phyloP scores from a whole-genome alignment of 2,797 vertebrate species.

The Gephyroberyx darwinii region DNA sequence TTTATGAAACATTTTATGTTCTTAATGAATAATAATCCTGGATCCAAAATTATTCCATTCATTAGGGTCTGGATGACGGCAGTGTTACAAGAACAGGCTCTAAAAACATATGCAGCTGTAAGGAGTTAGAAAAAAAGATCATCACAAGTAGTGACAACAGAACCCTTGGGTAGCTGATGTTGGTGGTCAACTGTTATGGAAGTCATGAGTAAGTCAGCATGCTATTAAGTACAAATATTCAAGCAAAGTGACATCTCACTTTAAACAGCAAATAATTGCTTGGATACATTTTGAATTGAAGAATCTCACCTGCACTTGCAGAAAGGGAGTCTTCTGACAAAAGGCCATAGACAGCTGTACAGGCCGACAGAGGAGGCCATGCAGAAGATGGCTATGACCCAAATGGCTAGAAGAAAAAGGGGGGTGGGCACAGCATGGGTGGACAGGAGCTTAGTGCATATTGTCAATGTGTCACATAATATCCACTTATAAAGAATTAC shows the following conservation, averaged over 20 bases:
- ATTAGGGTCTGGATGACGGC: too few relatives aligned
- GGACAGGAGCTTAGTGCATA: background rate
- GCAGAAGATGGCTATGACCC: constrained; percentile 95
- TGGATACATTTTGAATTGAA: background rate
- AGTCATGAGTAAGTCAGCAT: too few relatives aligned
- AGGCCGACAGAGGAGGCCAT: constrained; percentile 93
- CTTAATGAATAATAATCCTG: too few relatives aligned
- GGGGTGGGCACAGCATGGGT: constrained; percentile 6
- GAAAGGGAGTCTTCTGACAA: constrained; percentile 89
- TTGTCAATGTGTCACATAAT: background rate
- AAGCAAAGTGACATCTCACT: too few relatives aligned
- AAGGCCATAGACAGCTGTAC: constrained; percentile 93
- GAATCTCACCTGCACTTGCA: constrained; percentile 89
- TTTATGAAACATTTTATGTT: too few relatives aligned
- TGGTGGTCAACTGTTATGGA: too few relatives aligned
- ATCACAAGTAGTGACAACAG: too few relatives aligned
- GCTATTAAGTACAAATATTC: too few relatives aligned
- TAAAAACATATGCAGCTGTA: too few relatives aligned
- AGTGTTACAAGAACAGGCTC: too few relatives aligned
- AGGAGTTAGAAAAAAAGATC: background rate
- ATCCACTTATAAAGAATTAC: background rate
- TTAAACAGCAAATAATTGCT: background rate
- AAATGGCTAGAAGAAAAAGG: constrained; percentile 82
- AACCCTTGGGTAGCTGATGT: too few relatives aligned
- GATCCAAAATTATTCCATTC: too few relatives aligned